A percentile compares a stretch with the other conserved stretches of the same genome.
Conservation (phyloP, 2,888 invertebrate species). For the Mythimna ferrago region DNA sequence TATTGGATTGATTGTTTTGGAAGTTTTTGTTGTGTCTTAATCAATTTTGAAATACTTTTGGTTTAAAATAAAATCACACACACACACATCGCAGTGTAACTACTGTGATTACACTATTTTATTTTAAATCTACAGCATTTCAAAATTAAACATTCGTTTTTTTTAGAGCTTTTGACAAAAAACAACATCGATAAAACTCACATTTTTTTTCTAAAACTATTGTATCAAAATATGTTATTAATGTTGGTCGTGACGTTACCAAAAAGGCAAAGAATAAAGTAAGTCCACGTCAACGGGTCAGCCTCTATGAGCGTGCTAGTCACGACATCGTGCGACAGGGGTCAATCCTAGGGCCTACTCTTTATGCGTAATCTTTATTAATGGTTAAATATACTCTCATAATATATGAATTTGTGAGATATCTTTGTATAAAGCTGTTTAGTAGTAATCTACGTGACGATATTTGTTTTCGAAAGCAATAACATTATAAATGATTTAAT, state of each 20-base stretch:
- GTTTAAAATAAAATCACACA: neutral
- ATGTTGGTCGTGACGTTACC: neutral
- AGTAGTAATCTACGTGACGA: neutral
- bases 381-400: constrained; percentile 26
- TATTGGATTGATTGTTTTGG: neutral
- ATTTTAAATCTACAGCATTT: too few relatives aligned
- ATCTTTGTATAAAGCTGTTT: constrained; percentile 6
- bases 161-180: neutral
- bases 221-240: neutral
- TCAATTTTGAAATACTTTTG: neutral
- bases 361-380: constrained; percentile 54
- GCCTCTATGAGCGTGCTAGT: constrained; percentile 31
- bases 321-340: constrained; percentile 48
- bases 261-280: constrained; percentile 4
- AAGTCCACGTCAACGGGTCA: constrained; percentile 31
- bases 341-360: constrained; percentile 54
- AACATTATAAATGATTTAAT: constrained; percentile 11
- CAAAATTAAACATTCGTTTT: neutral
- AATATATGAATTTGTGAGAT: constrained; percentile 13
- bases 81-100: neutral
- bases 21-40: too few relatives aligned
- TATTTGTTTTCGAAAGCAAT: neutral
- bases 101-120: too few relatives aligned
- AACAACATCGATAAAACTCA: neutral
- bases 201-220: neutral